Evolutionary conservation across 2,113 vertebrate species (phyloP), one percentile per base, ranked within the genome.

Genomic region (Chelonoidis abingdonii): DNA sequence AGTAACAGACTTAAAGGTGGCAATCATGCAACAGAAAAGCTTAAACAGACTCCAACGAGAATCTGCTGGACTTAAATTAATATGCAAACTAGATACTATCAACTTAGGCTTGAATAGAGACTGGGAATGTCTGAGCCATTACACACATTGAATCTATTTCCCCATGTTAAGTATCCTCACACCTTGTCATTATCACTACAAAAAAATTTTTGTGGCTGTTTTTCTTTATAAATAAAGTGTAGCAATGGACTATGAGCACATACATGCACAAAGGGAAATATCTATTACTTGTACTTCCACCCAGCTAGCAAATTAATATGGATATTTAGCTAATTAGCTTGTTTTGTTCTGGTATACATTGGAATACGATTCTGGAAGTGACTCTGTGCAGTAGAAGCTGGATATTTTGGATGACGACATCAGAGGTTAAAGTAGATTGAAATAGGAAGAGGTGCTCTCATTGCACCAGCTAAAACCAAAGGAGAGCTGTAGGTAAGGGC

Each of bases 281-380:
- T 84, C 86, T 94, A 47, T 83, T 92, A 54, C 87, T 91, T 85
- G n/a, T 31, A 35, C 62, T 91, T 94, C 89, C 81, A 59, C n/a
- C 90, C 84, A 91, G 41, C 50, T 93, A 92, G 54, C 31, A 96
- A 91, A 76, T 16, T 90, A 41, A 86, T 75, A 44, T 41, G 72
- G 72, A 41, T 94, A 90, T 24, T 87, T 92, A 93, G 53, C 56
- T 96, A 91, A 95, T 91, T 53, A 93, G 88, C 5, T 25, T 22
- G 29, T 35, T 69, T 14, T 69, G 16, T 59, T 93, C 90, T 4
- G 83, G 87, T 47, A 83, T 54, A 81, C 27, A 56, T 56, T 69
- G 41, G 21, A 3, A 41, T 31, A 35, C 21, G 56, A 19, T 76
- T 86, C 41, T 44, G 31, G 41, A 86, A 47, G 38, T 35, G n/a